Evolutionary conservation across 1,140 invertebrate species (phyloP).

Genomic region (Leguminivora glycinivorella): DNA sequence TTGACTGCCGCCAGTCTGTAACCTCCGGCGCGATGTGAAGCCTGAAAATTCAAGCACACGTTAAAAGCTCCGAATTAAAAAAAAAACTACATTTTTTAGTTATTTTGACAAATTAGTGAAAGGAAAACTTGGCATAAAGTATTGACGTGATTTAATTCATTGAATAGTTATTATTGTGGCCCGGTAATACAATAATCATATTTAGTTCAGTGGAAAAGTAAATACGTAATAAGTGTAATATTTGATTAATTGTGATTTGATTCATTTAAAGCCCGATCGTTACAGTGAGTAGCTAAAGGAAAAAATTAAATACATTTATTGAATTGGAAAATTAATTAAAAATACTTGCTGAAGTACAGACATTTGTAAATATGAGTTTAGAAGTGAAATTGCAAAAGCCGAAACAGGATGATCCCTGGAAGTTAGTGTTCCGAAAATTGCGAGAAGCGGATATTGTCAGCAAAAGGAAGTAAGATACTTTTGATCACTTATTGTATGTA

Average conservation of each 20-base stretch:
- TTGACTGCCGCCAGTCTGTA: constrained; percentile 44
- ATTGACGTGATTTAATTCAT: too few species aligned
- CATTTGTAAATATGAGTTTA: constrained; percentile 40
- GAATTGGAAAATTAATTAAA: not conserved
- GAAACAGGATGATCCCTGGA: constrained; percentile 58
- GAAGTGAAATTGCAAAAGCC: constrained; percentile 30
- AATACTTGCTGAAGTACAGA: not conserved
- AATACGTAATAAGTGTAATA: too few species aligned
- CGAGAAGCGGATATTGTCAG: constrained; percentile 66
- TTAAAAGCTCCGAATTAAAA: constrained; percentile 15
- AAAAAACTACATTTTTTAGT: not conserved
- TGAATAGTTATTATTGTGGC: too few species aligned
- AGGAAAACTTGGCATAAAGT: not conserved
- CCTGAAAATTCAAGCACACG: constrained; percentile 50
- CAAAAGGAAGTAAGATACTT: constrained; percentile 55
- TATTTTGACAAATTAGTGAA: not conserved
- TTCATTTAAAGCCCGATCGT: not conserved
- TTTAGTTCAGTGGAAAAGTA: too few species aligned
- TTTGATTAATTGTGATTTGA: too few species aligned
- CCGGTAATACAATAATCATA: too few species aligned
- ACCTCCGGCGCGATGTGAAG: constrained; percentile 45
- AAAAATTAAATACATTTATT: not conserved
- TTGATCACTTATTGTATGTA: not conserved
- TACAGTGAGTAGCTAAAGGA: not conserved
- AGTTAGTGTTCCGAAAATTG: constrained; percentile 62